phyloP scores from a whole-genome alignment of 2,797 vertebrate species.

The Mormyrus proboscirostris region DNA sequence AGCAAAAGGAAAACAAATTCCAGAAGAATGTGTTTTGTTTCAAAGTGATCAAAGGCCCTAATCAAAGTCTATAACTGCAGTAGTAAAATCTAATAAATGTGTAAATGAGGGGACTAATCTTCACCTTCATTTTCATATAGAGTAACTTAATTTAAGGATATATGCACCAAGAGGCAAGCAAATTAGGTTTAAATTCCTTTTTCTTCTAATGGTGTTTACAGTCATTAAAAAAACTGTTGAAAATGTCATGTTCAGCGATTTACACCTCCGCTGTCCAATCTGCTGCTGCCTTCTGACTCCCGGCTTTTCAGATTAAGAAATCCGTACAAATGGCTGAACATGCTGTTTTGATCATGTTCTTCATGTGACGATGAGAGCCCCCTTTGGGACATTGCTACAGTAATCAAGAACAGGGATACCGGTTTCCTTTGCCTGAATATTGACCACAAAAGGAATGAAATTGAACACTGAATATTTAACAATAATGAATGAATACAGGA shows the following conservation, averaged over 20 bases:
- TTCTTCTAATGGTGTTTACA: conserved; percentile 13
- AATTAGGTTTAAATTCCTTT: conserved; percentile 5
- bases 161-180: neutral
- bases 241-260: neutral
- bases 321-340: neutral
- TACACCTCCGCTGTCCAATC: neutral
- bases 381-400: neutral
- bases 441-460: too few species aligned
- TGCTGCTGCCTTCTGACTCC: neutral
- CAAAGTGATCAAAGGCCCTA: conserved; percentile 1
- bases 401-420: neutral
- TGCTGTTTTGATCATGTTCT: neutral
- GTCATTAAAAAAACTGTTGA: conserved; percentile 10
- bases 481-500: neutral
- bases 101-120: conserved; percentile 12
- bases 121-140: conserved; percentile 13
- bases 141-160: conserved; percentile 14
- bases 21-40: neutral
- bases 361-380: neutral
- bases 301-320: neutral
- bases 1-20: neutral
- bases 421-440: neutral
- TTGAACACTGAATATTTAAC: neutral
- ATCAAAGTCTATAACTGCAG: neutral
- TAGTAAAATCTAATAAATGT: neutral